phyloP scores from a whole-genome alignment of 2,113 vertebrate species.

The Geococcyx californianus region DNA sequence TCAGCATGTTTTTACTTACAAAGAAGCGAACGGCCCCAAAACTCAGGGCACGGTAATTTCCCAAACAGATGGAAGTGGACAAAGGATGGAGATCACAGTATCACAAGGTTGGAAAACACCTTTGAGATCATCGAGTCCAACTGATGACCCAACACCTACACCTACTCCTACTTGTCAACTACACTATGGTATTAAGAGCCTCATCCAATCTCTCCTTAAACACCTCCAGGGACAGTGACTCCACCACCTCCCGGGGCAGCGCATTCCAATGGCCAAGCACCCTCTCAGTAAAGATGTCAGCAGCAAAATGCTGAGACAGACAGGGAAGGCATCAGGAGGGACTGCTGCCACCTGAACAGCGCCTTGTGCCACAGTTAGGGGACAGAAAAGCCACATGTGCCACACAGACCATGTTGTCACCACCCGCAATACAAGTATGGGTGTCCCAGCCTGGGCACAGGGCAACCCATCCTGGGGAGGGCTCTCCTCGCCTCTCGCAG shows the following conservation, averaged over 20 bases:
- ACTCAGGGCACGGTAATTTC: not conserved
- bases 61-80: not conserved
- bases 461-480: not conserved
- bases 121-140: no score
- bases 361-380: rapidly evolving
- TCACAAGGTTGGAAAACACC: no score
- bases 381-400: rapidly evolving
- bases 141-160: no score
- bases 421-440: rapidly evolving
- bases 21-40: not conserved
- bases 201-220: no score
- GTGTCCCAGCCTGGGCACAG: not conserved
- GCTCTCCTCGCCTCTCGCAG: rapidly evolving
- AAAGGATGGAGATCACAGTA: not conserved
- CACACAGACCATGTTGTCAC: rapidly evolving
- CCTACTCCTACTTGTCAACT: no score
- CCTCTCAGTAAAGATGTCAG: no score
- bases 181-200: no score
- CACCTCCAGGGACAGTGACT: no score
- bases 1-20: not conserved
- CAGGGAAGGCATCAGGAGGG: not conserved
- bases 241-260: no score
- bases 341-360: rapidly evolving
- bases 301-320: rapidly evolving
- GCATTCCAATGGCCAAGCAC: no score